These are phyloP conservation scores for Rosalia funebris DNA, from an alignment of 2,888 invertebrate genomes.

Conservation along the genomic window DNA sequence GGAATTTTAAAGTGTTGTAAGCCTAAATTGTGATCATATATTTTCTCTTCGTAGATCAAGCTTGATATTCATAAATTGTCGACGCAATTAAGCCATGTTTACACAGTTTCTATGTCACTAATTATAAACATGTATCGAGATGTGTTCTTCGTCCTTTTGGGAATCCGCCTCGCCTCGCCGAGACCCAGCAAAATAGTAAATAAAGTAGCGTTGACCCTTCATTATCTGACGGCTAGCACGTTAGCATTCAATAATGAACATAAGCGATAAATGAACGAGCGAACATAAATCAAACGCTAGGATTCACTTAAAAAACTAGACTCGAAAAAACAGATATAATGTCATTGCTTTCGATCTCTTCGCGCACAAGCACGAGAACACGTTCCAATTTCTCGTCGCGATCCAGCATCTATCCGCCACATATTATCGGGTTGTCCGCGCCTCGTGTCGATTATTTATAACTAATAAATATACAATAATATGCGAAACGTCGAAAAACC, in stretches of 20 bases:
- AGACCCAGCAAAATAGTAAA: background rate
- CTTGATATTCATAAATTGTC: too few species aligned
- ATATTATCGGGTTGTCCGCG: too few species aligned
- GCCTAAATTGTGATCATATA: too few species aligned
- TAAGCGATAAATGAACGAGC: background rate
- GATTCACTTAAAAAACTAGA: background rate
- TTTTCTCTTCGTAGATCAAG: too few species aligned
- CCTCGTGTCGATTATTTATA: too few species aligned
- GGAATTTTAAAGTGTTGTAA: too few species aligned
- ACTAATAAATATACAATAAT: conserved; percentile 10
- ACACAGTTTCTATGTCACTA: too few species aligned
- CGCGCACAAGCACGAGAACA: background rate
- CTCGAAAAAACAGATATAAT: background rate
- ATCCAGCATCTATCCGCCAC: too few species aligned
- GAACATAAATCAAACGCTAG: conserved; percentile 5
- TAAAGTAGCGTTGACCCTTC: conserved; percentile 1
- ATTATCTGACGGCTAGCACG: background rate
- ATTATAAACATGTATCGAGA: background rate
- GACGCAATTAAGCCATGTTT: too few species aligned
- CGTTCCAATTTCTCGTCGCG: background rate
- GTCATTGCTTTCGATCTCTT: background rate
- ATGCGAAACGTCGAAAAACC: conserved; percentile 11
- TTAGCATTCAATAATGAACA: background rate
- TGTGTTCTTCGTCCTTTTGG: background rate
- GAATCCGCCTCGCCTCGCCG: too few species aligned